A percentile compares a stretch with the other conserved stretches of the same genome.
Conservation (phyloP, 1,140 invertebrate genomes). For the Meloidogyne chitwoodi region DNA sequence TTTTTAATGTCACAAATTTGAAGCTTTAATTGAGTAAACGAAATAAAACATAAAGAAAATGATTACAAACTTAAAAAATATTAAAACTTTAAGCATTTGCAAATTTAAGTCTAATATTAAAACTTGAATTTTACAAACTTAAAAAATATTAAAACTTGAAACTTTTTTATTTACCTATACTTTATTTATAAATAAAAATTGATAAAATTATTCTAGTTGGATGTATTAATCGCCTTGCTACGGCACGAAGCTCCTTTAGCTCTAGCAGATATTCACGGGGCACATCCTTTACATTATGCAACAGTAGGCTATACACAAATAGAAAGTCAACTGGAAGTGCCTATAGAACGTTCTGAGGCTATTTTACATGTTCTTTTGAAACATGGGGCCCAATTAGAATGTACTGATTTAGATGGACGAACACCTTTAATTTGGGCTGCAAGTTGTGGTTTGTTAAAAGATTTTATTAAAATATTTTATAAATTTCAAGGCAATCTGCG, state of each 20-base stretch:
- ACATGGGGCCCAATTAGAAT: slow-evolving; percentile 73
- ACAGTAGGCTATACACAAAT: slow-evolving; percentile 67
- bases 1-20: background rate
- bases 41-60: background rate
- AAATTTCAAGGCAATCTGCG: slow-evolving; percentile 71
- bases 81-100: background rate
- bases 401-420: slow-evolving; percentile 80
- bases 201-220: slow-evolving; percentile 63
- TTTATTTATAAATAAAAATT: background rate
- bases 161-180: background rate
- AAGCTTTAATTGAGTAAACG: background rate
- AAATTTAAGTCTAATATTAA: background rate
- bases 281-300: slow-evolving; percentile 90
- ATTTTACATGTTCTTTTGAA: slow-evolving; percentile 78
- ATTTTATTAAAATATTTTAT: background rate
- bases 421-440: slow-evolving; percentile 93
- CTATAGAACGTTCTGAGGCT: slow-evolving; percentile 67
- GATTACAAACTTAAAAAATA: background rate
- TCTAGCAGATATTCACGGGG: slow-evolving; percentile 79
- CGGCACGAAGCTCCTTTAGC: slow-evolving; percentile 76
- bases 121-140: background rate
- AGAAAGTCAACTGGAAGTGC: slow-evolving; percentile 70
- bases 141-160: background rate
- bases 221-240: slow-evolving; percentile 77
- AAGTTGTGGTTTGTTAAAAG: slow-evolving; percentile 72